Base-by-base conservation (phyloP, 2,113 vertebrate genomes). In the Lonchura striata region DNA sequence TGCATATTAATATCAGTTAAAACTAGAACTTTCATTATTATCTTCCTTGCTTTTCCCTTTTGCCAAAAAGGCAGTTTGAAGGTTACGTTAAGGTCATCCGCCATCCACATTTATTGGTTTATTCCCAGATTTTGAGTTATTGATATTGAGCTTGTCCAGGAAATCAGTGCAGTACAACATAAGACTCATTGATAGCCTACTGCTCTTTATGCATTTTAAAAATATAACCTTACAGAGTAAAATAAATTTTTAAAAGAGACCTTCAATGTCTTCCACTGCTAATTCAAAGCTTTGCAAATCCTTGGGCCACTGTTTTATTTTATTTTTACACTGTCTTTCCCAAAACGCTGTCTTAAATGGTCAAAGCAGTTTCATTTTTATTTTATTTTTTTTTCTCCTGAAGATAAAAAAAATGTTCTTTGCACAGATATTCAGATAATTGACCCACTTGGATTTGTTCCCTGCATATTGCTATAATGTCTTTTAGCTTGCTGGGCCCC, bases 151-250 rank as follows among this genome's bases (percentile, higher is more conserved):
- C 76, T 91, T 95, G 93, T 94, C 86, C 84, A 96, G 94, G 95
- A 96, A 94, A 94, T 92, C 23, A 20, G 78, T 10, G 39, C 70
- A 56, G 54, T 81, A 46, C 63, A 93, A 94, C 19, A 41, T 66
- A 68, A 91, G 69, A 50, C 49, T 85, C 92, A 96, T 96, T 96
- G 27, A 97, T 96, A 97, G 61, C 7, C 52, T 64, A 65, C 66
- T 84, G 79, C 77, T 96, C 94, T 86, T 95, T 76, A 81, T 96
- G 93, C 90, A 95, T 92, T 96, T 95, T 93, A 88, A 97, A 95
- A 92, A 94, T 80, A 63, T 81, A 87, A 82, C 46, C 37, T 52
- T 80, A 82, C 10, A 74, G 57, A 72, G 71, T 59, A 72, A 61
- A 93, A 85, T 65, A 80, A 61, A 12, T 37, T 86, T 84, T 92